Base-by-base conservation (phyloP, 2,113 vertebrate species). In the Numenius arquata region DNA sequence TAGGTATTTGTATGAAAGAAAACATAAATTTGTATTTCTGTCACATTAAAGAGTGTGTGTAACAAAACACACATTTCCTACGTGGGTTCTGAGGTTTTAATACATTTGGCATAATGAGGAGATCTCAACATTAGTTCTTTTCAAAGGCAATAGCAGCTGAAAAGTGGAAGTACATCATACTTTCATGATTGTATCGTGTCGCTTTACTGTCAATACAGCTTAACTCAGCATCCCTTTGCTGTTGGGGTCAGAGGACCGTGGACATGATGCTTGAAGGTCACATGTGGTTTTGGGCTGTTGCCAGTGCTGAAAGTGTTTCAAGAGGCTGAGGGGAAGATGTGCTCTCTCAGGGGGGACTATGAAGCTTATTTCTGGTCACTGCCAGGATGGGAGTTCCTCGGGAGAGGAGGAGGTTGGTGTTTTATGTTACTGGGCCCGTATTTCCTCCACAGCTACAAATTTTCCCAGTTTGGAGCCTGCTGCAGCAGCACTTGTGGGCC, bases 1-100 rank as follows among this genome's bases (percentile, higher is more conserved):
- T 97, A 95, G 90, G 75, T 95, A 68, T 92, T 92, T 97, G 79
- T 95, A 90, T 86, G 93, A 95, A 91, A 89, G 75, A 90, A 93
- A 94, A 59, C 74, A 83, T 93, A 90, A 95, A 95, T 92, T 81
- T 70, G 53, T 78, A 82, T 92, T 92, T 94, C 79, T 92, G 63
- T 91, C 77, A 89, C 73, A 85, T 87, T 91, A 86, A 82, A 68
- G 62, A 75, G 36, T 0, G 23, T n/a, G 32, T 85, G 78, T 94
- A 91, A 86, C 84, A 95, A 85, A 96, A 78, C 82, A 90, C 48
- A 32, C 25, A 40, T 89, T 90, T 82, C 52, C 45, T 88, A 12
- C 74, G 0, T 55, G 75, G 59, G 32, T 84, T 56, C 74, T 95
- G 79, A 90, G 66, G 80, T 70, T 92, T 85, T 63, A 55, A 65